phyloP scores from a whole-genome alignment of 2,797 vertebrate species.

The Aphelocoma californica region DNA sequence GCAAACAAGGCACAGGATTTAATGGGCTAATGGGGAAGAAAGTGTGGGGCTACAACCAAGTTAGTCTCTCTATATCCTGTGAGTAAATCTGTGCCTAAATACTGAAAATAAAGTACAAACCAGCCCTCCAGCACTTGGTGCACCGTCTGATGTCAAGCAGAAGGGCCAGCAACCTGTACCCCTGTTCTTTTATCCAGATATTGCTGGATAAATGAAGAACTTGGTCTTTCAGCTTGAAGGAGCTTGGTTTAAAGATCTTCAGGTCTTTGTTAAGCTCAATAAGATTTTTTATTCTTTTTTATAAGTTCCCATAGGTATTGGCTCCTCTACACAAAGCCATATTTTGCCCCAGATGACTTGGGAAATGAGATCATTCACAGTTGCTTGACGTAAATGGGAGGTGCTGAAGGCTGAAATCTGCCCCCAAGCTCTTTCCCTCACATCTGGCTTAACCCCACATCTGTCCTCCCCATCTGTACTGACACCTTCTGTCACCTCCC shows the following conservation, averaged over 20 bases:
- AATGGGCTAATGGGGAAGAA: neutral
- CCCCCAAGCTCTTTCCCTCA: conserved; percentile 38
- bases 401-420: conserved; percentile 52
- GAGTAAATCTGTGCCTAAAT: neutral
- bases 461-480: conserved; percentile 47
- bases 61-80: neutral
- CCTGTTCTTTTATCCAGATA: neutral
- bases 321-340: neutral
- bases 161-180: neutral
- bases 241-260: neutral
- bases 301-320: neutral
- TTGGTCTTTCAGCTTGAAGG: neutral
- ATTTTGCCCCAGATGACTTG: conserved; percentile 50
- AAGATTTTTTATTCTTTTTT: neutral
- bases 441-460: conserved; percentile 61
- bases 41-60: neutral
- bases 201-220: neutral
- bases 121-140: neutral
- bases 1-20: neutral
- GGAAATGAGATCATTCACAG: conserved; percentile 59
- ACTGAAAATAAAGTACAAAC: neutral
- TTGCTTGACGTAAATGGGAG: conserved; percentile 38
- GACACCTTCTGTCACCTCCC: conserved; percentile 31
- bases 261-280: neutral
- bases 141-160: neutral